Base-by-base conservation (phyloP, 2,888 invertebrate species). In the Chrysotoxum bicinctum region DNA sequence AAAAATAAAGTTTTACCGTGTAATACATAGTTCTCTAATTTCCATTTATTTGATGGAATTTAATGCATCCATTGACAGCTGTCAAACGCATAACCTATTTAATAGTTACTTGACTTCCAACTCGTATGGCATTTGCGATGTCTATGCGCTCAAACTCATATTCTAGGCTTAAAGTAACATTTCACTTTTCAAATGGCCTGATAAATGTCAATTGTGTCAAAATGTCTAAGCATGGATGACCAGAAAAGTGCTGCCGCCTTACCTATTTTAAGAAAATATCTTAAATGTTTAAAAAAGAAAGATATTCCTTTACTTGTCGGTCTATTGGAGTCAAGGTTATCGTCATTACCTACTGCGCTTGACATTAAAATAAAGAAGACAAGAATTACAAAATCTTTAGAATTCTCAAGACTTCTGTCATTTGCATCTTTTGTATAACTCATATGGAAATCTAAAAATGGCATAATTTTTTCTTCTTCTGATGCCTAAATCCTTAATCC, bases 341-440 rank as follows among this genome's bases (percentile, higher is more conserved):
- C 52, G 14, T 73, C 69, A 45, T 73, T 62, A 68, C 66, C 81
- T 75, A 14, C 43, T 82, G 48, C 73, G 21, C 70, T 72, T 78
- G 77, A 78, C 58, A 78, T 52, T 73, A 64, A 69, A 64, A 64
- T 8, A 30, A 56, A 12, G 12, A 19, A 6, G 16, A 32, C 12
- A 16, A 2, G n/a, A 40, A 16, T 3, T 4, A 12, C 7, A 37
- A 58, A 14, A 21, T 12, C 58, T 37, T 58, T 21, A 45, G 64
- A 45, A 48, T 48, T 64, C 72, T 60, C 43, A 78, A 72, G 68
- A 54, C 16, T 68, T 58, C 19, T 70, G 79, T 83, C 83, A 83
- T 83, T 83, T 79, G 74, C 74, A 64, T 79, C 83, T 74, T 79
- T 83, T 82, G 82, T 77, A 16, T 40, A 50, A 62, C 62, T 62